These are phyloP conservation scores for Pogoniulus pusillus DNA, from an alignment of 2,797 vertebrate species.

Conservation along the genomic window DNA sequence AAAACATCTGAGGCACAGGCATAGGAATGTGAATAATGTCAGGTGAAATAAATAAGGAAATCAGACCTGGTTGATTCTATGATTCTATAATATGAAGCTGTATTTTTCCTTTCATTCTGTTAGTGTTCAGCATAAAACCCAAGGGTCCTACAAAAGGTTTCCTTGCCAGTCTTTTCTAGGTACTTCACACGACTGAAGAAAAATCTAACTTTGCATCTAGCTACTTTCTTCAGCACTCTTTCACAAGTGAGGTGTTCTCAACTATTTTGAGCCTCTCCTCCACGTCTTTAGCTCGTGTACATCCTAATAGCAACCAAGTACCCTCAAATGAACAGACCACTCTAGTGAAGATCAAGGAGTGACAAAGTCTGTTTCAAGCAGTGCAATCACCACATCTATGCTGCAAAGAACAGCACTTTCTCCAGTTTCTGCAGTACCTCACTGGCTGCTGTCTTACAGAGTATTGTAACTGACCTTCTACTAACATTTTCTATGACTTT, in stretches of 20 bases:
- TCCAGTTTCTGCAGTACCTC: not conserved
- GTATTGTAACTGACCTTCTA: not conserved
- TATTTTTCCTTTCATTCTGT: not conserved
- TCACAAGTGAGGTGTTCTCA: not conserved
- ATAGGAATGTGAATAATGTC: not conserved
- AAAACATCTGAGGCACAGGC: not conserved
- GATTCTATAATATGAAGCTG: not conserved
- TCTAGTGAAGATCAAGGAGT: not conserved
- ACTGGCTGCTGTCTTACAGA: not conserved
- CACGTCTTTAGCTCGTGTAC: accelerated
- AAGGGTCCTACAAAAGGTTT: not conserved
- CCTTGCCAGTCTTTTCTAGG: not conserved
- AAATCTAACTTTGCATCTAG: not conserved
- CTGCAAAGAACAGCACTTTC: not conserved
- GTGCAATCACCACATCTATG: accelerated
- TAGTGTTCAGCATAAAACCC: not conserved
- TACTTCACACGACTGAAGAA: not conserved
- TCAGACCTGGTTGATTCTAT: not conserved
- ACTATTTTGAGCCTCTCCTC: not conserved
- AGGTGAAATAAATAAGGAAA: not conserved
- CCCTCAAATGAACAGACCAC: not conserved
- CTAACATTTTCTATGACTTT: not conserved
- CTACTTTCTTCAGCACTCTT: not conserved
- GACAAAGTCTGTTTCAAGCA: not conserved
- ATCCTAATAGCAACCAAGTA: not conserved